phyloP scores from a whole-genome alignment of 2,113 vertebrate species.

The Gymnocephalus cernua region DNA sequence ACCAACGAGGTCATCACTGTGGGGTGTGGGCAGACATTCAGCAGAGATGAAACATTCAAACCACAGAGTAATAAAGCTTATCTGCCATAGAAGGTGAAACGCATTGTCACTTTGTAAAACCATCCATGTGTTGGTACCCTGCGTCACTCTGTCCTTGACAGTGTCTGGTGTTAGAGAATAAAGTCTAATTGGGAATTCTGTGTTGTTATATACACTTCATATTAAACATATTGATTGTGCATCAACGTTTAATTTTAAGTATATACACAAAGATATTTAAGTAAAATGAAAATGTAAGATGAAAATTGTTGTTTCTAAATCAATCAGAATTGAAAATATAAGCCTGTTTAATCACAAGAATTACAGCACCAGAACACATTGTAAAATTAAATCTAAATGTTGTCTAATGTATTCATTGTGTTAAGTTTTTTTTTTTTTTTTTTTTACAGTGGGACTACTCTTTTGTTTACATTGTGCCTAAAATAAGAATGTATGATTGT shows the following conservation, averaged over 20 bases:
- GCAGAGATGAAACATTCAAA: constrained; percentile 12
- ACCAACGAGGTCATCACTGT: constrained; percentile 1
- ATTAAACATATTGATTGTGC: too few relatives aligned
- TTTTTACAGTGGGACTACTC: neutral
- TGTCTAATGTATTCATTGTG: neutral
- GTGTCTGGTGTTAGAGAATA: neutral
- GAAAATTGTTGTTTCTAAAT: neutral
- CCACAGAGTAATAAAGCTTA: constrained; percentile 21
- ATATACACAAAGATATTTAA: neutral
- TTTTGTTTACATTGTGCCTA: constrained; percentile 24
- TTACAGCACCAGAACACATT: neutral
- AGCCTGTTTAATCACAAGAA: too few relatives aligned
- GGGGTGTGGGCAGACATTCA: constrained; percentile 24
- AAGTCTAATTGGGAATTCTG: neutral
- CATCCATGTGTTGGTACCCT: neutral
- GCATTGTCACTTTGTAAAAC: constrained; percentile 5
- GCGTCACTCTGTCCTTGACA: neutral
- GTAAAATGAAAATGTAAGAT: neutral
- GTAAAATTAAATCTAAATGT: neutral
- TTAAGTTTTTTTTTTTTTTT: neutral
- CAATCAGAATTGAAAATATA: neutral
- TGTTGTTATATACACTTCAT: too few relatives aligned
- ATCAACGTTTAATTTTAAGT: neutral
- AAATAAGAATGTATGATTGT: constrained; percentile 15
- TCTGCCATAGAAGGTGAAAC: constrained; percentile 5